Conservation (phyloP, 2,888 invertebrate genomes). For the Ichneumoninae sp. region DNA sequence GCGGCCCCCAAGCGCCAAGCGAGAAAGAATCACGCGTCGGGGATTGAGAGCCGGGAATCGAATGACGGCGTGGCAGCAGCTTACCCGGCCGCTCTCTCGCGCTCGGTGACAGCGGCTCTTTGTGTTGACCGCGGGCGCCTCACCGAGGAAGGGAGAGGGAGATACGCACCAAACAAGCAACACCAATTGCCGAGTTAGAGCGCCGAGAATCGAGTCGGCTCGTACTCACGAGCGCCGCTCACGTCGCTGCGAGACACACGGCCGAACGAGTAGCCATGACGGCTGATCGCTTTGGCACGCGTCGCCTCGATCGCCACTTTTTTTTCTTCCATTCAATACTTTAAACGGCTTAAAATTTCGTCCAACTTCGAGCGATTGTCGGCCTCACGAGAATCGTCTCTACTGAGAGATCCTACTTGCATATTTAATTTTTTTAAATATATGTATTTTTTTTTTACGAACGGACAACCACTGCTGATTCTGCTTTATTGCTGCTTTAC, state of each 20-base stretch:
- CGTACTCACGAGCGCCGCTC: slow-evolving; percentile 23
- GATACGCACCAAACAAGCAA: slow-evolving; percentile 27
- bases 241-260: slow-evolving; percentile 30
- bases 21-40: slow-evolving; percentile 67
- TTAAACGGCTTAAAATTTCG: not conserved
- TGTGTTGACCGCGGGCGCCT: slow-evolving; percentile 71
- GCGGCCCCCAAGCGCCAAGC: slow-evolving; percentile 56
- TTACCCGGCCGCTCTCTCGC: slow-evolving; percentile 72
- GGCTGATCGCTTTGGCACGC: slow-evolving; percentile 68
- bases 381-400: not conserved
- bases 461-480: slow-evolving; percentile 4
- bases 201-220: slow-evolving; percentile 19
- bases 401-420: not conserved
- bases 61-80: slow-evolving; percentile 81
- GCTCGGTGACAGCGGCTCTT: slow-evolving; percentile 79
- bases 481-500: slow-evolving; percentile 44
- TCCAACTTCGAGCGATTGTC: not conserved
- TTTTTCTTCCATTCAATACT: slow-evolving; percentile 35
- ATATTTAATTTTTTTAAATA: not conserved
- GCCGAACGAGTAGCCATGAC: slow-evolving; percentile 63
- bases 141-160: slow-evolving; percentile 18
- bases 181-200: slow-evolving; percentile 37
- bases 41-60: slow-evolving; percentile 71
- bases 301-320: slow-evolving; percentile 59
- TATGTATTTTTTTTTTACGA: not conserved